phyloP scores from a whole-genome alignment of 2,797 vertebrate genomes.

The Salarias fasciatus region DNA sequence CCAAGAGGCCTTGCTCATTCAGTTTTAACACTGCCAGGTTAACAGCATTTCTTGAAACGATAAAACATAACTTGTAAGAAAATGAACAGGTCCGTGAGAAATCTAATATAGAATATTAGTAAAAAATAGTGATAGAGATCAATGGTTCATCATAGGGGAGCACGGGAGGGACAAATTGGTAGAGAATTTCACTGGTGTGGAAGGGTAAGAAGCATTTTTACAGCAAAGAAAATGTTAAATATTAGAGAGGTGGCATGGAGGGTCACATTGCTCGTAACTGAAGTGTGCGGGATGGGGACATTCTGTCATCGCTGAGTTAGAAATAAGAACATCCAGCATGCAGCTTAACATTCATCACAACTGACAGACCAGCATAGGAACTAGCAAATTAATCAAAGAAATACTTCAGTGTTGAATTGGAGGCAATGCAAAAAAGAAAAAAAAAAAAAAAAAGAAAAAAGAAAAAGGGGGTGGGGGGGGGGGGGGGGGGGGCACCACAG shows the following conservation, averaged over 20 bases:
- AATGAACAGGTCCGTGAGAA: conserved; percentile 96
- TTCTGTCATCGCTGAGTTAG: conserved; percentile 87
- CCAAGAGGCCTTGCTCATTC: conserved; percentile 99
- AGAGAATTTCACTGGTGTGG: conserved; percentile 91
- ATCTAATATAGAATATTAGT: conserved; percentile 87
- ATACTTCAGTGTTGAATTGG: conserved; percentile 86
- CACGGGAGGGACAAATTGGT: conserved; percentile 97
- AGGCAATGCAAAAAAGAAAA: conserved; percentile 85
- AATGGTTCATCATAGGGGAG: conserved; percentile 86
- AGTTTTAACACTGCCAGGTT: conserved; percentile 99
- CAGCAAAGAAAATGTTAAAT: conserved; percentile 92
- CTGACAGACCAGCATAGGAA: conserved; percentile 87
- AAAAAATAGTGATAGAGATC: conserved; percentile 69
- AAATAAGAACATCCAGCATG: conserved; percentile 93
- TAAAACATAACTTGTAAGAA: conserved; percentile 99
- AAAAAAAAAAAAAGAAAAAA: no score
- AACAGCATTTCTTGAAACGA: conserved; percentile 99
- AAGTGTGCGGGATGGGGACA: conserved; percentile 93
- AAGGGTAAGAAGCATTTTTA: conserved; percentile 88
- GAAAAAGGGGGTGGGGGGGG: no score
- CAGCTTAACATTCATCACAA: conserved; percentile 92
- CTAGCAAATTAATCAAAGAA: conserved; percentile 85
- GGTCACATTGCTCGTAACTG: conserved; percentile 90
- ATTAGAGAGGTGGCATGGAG: conserved; percentile 94
- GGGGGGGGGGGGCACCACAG: conserved; percentile 85